Percentiles rank a stretch among this genome's conserved stretches.
Evolutionary conservation across 2,797 vertebrate genomes (phyloP).

Genomic region (Dermochelys coriacea): DNA sequence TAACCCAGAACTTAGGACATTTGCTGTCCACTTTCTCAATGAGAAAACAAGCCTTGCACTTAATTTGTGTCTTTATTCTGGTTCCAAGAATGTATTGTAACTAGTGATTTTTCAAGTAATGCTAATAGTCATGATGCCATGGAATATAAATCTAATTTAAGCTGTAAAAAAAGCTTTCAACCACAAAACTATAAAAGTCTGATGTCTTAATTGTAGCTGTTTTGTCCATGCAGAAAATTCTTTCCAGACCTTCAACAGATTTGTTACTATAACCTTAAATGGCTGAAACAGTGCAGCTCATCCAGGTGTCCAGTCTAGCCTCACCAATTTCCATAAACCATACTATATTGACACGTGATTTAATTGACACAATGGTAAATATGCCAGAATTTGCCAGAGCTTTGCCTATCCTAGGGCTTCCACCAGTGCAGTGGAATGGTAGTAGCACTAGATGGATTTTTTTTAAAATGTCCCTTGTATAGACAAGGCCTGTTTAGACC

Average conservation of each 20-base stretch:
- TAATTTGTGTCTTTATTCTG: background rate
- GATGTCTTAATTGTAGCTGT: background rate
- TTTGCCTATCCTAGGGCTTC: background rate
- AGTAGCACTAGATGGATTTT: background rate
- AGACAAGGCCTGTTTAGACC: background rate
- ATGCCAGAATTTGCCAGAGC: background rate
- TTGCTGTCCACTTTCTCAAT: background rate
- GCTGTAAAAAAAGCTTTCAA: constrained; percentile 8
- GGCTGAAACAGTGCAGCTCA: background rate
- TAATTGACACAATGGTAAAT: background rate
- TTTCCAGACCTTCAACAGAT: background rate
- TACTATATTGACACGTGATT: background rate
- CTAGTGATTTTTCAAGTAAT: background rate
- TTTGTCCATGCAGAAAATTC: background rate
- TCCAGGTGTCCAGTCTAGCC: background rate
- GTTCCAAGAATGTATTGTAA: background rate
- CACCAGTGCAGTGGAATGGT: background rate
- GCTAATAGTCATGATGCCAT: background rate
- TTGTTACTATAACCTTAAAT: background rate
- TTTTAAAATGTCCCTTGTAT: background rate
- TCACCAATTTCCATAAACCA: background rate
- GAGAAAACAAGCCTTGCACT: background rate
- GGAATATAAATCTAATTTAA: background rate
- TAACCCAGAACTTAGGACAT: background rate
- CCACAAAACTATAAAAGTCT: background rate